phyloP scores from a whole-genome alignment of 2,888 invertebrate genomes.

The Xylota sylvarum region DNA sequence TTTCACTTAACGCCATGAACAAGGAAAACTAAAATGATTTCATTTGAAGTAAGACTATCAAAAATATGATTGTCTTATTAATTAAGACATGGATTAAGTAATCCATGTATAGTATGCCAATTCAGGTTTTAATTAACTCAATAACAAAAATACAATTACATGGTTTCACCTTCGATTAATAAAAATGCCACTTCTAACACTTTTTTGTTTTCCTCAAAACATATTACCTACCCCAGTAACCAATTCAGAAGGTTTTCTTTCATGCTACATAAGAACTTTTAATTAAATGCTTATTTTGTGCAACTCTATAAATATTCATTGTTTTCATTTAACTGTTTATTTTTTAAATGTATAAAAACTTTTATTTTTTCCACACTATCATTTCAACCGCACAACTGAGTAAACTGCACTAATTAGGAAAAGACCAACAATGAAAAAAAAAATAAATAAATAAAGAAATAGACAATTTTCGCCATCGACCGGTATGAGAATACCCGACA shows the following conservation, averaged over 20 bases:
- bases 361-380: neutral
- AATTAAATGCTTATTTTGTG: neutral
- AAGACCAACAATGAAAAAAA: slow-evolving; percentile 1
- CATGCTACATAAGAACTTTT: slow-evolving; percentile 6
- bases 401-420: slow-evolving; percentile 46
- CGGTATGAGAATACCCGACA: neutral
- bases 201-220: neutral
- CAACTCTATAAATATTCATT: slow-evolving; percentile 8
- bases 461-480: slow-evolving; percentile 48
- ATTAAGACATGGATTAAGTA: too few relatives aligned
- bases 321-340: slow-evolving; percentile 1
- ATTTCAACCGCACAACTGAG: slow-evolving; percentile 1
- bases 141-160: neutral
- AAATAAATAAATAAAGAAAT: neutral
- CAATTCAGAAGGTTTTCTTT: slow-evolving; percentile 34
- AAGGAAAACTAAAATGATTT: neutral
- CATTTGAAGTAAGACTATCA: neutral
- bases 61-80: neutral
- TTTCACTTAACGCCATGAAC: neutral
- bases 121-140: too few relatives aligned
- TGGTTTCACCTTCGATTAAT: neutral
- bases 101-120: too few relatives aligned
- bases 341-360: neutral
- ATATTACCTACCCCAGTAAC: slow-evolving; percentile 45
- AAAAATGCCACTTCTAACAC: neutral